Percentiles rank a stretch among this genome's conserved stretches.
Conservation (phyloP, 92 coral and sea anemone species). For the Epizoanthus illoricatus region DNA sequence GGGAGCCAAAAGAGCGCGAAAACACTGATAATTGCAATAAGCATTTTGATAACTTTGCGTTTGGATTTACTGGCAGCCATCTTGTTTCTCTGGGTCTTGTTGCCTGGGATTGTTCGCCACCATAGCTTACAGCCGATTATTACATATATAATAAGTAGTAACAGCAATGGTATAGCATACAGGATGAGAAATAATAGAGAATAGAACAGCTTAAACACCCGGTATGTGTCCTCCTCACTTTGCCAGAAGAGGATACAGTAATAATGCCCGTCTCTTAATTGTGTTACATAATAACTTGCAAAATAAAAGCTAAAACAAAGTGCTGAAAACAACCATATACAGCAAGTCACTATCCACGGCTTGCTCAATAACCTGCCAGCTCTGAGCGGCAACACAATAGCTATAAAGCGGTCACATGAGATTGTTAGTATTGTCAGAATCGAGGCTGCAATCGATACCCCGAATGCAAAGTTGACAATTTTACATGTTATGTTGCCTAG, state of each 20-base stretch:
- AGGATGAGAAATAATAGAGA: not conserved
- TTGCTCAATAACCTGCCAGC: not conserved
- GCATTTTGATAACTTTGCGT: constrained; percentile 19
- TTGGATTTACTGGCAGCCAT: constrained; percentile 22
- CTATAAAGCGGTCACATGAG: constrained; percentile 33
- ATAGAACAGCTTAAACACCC: not conserved
- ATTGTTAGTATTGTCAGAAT: constrained; percentile 23
- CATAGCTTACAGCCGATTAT: constrained; percentile 15
- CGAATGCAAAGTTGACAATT: not conserved
- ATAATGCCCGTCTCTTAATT: not conserved
- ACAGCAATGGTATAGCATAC: constrained; percentile 9
- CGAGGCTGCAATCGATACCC: constrained; percentile 30
- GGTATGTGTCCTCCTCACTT: not conserved
- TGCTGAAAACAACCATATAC: constrained; percentile 1
- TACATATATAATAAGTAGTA: constrained; percentile 12
- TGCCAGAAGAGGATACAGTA: not conserved
- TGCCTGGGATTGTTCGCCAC: constrained; percentile 22
- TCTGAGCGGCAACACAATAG: constrained; percentile 18
- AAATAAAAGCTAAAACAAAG: constrained; percentile 22
- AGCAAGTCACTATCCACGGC: not conserved
- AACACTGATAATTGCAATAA: constrained; percentile 12
- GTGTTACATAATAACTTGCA: not conserved
- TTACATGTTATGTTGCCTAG: constrained; percentile 18
- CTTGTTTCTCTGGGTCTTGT: not conserved
- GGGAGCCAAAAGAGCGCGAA: constrained; percentile 32